A percentile compares a stretch with the other conserved stretches of the same genome.
Evolutionary conservation across 2,797 vertebrate species (phyloP).

Genomic region (Amazona finschi): DNA sequence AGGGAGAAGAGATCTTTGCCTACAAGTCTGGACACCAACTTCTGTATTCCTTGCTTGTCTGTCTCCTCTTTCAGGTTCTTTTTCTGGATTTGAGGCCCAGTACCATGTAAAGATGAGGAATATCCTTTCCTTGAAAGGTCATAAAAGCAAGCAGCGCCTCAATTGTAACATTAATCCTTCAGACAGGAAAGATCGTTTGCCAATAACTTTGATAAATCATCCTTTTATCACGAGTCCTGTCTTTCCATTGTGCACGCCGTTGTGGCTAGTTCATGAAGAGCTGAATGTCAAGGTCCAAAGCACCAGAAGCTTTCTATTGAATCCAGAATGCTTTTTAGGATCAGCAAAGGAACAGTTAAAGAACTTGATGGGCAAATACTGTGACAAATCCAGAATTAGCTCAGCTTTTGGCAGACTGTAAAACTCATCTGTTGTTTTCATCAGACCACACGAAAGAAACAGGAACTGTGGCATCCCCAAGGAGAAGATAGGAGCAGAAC

Average conservation of each 20-base stretch:
- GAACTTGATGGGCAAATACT: not conserved
- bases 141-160: not conserved
- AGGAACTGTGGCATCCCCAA: not conserved
- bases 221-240: not conserved
- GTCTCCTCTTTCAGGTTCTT: not conserved
- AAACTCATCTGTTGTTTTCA: constrained; percentile 34
- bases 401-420: constrained; percentile 34
- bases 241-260: not conserved
- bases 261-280: not conserved
- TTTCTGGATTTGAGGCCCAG: not conserved
- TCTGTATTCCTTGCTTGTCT: not conserved
- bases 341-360: not conserved
- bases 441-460: not conserved
- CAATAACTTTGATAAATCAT: not conserved
- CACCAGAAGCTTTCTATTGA: not conserved
- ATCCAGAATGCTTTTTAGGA: not conserved
- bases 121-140: not conserved
- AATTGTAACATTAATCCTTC: not conserved
- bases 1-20: not conserved
- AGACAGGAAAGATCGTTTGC: not conserved
- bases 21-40: not conserved
- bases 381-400: not conserved
- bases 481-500: not conserved
- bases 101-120: not conserved
- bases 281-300: not conserved